phyloP scores from a whole-genome alignment of 2,113 vertebrate genomes.

The Peromyscus californicus region DNA sequence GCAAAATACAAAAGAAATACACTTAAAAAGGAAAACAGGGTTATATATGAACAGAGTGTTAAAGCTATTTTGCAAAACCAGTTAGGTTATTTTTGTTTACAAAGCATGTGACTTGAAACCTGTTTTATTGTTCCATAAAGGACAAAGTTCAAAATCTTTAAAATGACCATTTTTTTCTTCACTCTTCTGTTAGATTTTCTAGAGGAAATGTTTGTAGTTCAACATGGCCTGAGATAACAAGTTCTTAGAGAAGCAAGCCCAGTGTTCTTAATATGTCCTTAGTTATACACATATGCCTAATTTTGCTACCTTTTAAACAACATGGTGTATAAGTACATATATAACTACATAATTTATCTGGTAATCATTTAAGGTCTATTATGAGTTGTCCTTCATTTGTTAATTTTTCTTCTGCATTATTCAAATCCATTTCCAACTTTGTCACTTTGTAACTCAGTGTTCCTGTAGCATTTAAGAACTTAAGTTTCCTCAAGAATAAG shows the following conservation, averaged over 20 bases:
- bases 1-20: not conserved
- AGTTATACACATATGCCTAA: constrained; percentile 11
- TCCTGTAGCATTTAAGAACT: constrained; percentile 35
- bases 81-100: constrained; percentile 38
- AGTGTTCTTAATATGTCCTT: constrained; percentile 6
- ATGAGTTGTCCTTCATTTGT: not conserved
- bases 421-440: not conserved
- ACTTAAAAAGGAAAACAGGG: constrained; percentile 58
- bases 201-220: constrained; percentile 13
- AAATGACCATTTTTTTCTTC: constrained; percentile 52
- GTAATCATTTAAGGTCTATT: not conserved
- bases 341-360: not conserved
- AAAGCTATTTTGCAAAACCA: constrained; percentile 33
- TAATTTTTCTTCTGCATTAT: constrained; percentile 3
- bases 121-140: constrained; percentile 47
- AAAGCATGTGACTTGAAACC: constrained; percentile 9
- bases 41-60: not conserved
- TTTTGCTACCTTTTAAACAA: constrained; percentile 16
- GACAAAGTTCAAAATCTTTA: constrained; percentile 23
- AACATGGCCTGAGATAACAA: not conserved
- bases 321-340: not conserved
- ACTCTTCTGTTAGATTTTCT: not conserved
- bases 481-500: not conserved
- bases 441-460: not conserved
- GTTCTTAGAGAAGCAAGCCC: not conserved